These are phyloP conservation scores for Ptychodera flava DNA, from an alignment of 35 echinoderm and acorn worm genomes.

Conservation along the genomic window DNA sequence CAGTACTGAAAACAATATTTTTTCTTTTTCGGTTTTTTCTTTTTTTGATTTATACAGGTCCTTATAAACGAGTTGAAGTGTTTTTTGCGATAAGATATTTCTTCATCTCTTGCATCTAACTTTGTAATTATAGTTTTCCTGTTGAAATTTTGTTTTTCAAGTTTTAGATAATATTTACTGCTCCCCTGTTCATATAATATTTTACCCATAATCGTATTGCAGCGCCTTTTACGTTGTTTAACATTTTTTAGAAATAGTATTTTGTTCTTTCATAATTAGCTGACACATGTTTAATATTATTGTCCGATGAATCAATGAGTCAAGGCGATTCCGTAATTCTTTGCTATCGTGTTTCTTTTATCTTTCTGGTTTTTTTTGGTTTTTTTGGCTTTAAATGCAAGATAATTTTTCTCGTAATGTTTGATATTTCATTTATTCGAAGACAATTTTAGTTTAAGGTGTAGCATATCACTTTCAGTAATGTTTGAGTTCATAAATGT, in stretches of 20 bases:
- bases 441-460: neutral
- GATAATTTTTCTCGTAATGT: neutral
- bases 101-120: neutral
- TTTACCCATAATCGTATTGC: neutral
- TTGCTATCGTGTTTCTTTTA: too few species aligned
- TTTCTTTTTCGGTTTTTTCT: neutral
- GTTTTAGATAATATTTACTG: neutral
- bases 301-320: neutral
- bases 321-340: too few species aligned
- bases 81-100: neutral
- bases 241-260: neutral
- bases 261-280: neutral
- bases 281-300: neutral
- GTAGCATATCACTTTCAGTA: neutral
- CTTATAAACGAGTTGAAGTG: slow-evolving; percentile 10
- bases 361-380: neutral
- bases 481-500: neutral
- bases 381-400: neutral
- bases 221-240: neutral
- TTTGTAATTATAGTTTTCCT: slow-evolving; percentile 13
- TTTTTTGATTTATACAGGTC: slow-evolving; percentile 8
- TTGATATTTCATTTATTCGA: neutral
- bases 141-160: slow-evolving; percentile 11
- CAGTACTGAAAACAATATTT: neutral
- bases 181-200: neutral